Evolutionary conservation across 2,113 vertebrate species (phyloP), one percentile per base, ranked within the genome.

Genomic region (Porphyrio hochstetteri): DNA sequence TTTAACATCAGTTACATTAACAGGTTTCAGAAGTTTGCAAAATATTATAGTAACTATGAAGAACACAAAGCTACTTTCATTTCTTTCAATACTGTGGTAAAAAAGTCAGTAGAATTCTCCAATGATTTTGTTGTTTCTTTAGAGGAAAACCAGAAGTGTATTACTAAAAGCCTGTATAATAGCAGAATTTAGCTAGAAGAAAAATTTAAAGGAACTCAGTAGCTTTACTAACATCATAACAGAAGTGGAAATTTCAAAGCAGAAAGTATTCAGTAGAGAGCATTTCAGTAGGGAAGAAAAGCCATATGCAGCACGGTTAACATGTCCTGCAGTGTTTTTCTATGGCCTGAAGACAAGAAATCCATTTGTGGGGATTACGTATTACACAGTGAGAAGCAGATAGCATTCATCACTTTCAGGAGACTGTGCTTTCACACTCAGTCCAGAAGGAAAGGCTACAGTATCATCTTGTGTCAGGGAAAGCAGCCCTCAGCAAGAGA

Each of bases 251-350:
- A 88, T 63, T 82, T 78, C 48, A 59, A 59, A 63, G 36, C 23
- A 71, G 29, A 63, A 60, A 76, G 7, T 40, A 55, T 21, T 63
- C 46, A 23, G 11, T 6, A 44, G 24, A 28, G 10, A 70, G 7
- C 13, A 33, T 40, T 84, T 72, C 16, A 24, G 4, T 7, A 27
- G 5, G 24, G n/a, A 93, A 28, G 33, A 76, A 53, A 36, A 70
- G 23, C 36, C 0, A 0, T 6, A 29, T 0, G 0, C n/a, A 52
- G 55, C 3, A 1, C 2, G 6, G 20, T n/a, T 28, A 90, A 74
- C 25, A 36, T 16, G 16, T 50, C 63, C 56, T 59, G 10, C 15
- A 36, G 27, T 4, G 25, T 10, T 89, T 84, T 61, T 57, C 55
- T 40, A 3, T 52, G 40, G 50, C 21, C 16, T 64, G 56, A 79